Evolutionary conservation across 2,797 vertebrate species (phyloP).

Genomic region (Acrossocheilus wenchowensis): DNA sequence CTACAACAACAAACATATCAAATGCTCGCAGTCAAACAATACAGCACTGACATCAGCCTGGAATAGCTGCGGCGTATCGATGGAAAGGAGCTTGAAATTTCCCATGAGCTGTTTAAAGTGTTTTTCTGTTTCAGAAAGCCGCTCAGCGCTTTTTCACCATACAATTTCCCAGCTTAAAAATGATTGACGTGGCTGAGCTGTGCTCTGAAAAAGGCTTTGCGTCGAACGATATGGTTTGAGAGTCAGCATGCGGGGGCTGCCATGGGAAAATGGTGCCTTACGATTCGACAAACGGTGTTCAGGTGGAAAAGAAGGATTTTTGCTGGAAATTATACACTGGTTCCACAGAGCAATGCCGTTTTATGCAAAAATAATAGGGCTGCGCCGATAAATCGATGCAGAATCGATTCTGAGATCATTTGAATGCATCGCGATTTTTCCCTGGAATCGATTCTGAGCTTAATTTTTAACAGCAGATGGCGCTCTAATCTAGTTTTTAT

Average conservation of each 20-base stretch:
- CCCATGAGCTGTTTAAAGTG: constrained; percentile 23
- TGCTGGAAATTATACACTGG: not conserved
- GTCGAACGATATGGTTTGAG: not conserved
- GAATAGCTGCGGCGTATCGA: not conserved
- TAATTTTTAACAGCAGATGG: too few relatives aligned
- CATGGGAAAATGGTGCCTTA: constrained; percentile 42
- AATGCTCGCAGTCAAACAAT: constrained; percentile 30
- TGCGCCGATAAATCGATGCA: not conserved
- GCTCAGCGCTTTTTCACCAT: not conserved
- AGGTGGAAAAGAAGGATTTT: constrained; percentile 8
- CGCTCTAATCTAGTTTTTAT: not conserved
- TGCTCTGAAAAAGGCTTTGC: not conserved
- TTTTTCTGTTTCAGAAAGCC: constrained; percentile 13
- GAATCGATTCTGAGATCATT: too few relatives aligned
- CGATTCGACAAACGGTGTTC: not conserved
- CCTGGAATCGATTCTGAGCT: too few relatives aligned
- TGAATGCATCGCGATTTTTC: too few relatives aligned
- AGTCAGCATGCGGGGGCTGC: not conserved
- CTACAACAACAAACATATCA: constrained; percentile 41
- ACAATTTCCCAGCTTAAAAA: constrained; percentile 13
- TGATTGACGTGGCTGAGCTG: constrained; percentile 8
- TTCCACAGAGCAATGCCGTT: not conserved
- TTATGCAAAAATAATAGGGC: not conserved
- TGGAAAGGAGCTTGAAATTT: constrained; percentile 22
- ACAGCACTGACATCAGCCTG: constrained; percentile 20